phyloP scores from a whole-genome alignment of 2,113 vertebrate species.

The Chrysemys picta region DNA sequence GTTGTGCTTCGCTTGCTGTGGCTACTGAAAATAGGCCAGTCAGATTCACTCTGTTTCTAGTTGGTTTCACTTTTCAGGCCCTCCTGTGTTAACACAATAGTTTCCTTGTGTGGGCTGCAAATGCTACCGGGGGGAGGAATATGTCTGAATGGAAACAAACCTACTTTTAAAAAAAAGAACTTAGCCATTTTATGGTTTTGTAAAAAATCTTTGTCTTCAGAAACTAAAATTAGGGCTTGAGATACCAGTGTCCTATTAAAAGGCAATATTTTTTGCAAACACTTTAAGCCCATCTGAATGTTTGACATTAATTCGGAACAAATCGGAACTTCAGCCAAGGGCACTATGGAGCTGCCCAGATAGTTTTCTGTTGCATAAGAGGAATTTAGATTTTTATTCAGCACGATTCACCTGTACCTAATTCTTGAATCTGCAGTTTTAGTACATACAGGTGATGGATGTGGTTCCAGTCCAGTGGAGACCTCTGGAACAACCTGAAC shows the following conservation, averaged over 20 bases:
- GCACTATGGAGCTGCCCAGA: fast-evolving
- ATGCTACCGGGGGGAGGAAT: neutral
- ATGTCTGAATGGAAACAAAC: neutral
- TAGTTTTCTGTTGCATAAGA: fast-evolving
- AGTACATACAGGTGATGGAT: neutral
- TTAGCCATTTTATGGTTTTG: neutral
- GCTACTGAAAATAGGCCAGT: neutral
- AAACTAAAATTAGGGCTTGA: neutral
- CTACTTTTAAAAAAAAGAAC: neutral
- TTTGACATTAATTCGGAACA: neutral
- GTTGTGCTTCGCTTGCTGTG: neutral
- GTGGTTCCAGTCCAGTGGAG: neutral
- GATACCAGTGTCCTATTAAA: neutral
- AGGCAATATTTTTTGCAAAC: neutral
- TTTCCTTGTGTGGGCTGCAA: neutral
- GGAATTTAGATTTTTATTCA: neutral
- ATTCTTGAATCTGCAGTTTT: neutral
- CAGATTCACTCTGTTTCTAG: neutral
- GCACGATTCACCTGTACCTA: neutral
- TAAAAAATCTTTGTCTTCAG: neutral
- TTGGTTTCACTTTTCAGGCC: neutral
- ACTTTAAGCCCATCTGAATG: too few species aligned
- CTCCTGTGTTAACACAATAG: neutral
- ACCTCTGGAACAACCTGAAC: neutral
- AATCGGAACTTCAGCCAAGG: neutral